A percentile compares a stretch with the other conserved stretches of the same genome.
Evolutionary conservation across 1,140 invertebrate species (phyloP).

Genomic region (Drosophila rufa): DNA sequence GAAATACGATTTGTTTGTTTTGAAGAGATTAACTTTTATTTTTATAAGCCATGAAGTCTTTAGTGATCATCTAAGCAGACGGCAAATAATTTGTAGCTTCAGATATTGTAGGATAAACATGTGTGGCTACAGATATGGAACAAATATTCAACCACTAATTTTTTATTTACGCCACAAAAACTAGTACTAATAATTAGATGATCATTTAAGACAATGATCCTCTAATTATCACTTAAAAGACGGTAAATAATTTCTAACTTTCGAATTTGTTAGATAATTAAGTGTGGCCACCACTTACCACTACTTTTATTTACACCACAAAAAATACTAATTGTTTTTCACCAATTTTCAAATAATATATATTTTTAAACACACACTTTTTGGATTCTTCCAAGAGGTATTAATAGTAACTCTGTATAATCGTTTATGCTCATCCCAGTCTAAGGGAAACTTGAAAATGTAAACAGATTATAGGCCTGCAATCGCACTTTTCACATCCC

Average conservation of each 20-base stretch:
- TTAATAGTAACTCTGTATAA: background rate
- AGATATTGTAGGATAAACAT: background rate
- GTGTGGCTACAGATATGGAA: no score
- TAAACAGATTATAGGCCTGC: background rate
- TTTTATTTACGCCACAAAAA: no score
- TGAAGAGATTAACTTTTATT: background rate
- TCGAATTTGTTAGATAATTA: background rate
- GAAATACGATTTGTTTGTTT: constrained; percentile 20
- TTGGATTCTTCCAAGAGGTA: background rate
- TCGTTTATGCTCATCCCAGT: constrained; percentile 25
- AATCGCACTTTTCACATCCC: constrained; percentile 57
- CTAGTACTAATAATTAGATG: no score
- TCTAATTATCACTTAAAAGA: background rate
- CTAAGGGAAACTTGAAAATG: constrained; percentile 48
- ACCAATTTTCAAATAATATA: background rate
- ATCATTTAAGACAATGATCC: no score
- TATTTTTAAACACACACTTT: background rate
- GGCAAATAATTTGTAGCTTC: no score
- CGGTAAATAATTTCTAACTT: no score
- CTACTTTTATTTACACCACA: background rate
- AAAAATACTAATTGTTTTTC: background rate
- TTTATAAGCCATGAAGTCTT: background rate
- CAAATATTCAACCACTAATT: no score
- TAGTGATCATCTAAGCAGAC: background rate
- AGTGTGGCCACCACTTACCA: constrained; percentile 12